These are phyloP conservation scores for Cerceris rybyensis DNA, from an alignment of 2,888 invertebrate species.

Conservation along the genomic window DNA sequence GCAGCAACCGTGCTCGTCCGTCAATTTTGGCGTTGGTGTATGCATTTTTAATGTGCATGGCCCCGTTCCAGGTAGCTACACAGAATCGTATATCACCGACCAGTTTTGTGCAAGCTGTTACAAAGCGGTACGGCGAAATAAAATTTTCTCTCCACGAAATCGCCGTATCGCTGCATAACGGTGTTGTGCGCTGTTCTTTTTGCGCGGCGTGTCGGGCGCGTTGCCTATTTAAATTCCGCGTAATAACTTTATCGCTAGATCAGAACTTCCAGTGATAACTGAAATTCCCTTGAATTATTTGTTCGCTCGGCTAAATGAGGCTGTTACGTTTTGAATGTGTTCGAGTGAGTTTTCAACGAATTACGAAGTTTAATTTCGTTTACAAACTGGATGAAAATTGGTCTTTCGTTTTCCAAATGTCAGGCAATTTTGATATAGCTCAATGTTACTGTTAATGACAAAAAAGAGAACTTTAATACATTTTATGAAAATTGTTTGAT, in stretches of 20 bases:
- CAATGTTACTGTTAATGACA: too few relatives aligned
- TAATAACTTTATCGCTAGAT: constrained; percentile 61
- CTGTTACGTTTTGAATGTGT: too few relatives aligned
- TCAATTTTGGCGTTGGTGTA: constrained; percentile 69
- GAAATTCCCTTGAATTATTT: not conserved
- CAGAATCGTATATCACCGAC: constrained; percentile 75
- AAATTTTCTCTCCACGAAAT: constrained; percentile 69
- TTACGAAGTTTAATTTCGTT: too few relatives aligned
- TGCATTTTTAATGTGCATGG: constrained; percentile 70
- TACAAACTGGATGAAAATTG: too few relatives aligned
- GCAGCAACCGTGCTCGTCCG: constrained; percentile 68
- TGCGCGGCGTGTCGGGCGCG: constrained; percentile 48
- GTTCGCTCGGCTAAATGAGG: too few relatives aligned
- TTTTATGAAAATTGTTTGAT: too few relatives aligned
- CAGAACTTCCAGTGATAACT: constrained; percentile 29
- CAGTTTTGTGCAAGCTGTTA: constrained; percentile 78
- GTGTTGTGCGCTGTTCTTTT: constrained; percentile 15
- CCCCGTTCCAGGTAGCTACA: constrained; percentile 67
- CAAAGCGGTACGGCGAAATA: constrained; percentile 72
- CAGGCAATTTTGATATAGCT: too few relatives aligned
- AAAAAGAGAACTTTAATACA: too few relatives aligned
- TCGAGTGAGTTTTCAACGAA: too few relatives aligned
- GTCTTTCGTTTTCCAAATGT: too few relatives aligned
- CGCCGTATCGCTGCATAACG: constrained; percentile 54
- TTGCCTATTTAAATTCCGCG: constrained; percentile 61